phyloP scores from a whole-genome alignment of 2,113 vertebrate species.

The Antechinus flavipes region DNA sequence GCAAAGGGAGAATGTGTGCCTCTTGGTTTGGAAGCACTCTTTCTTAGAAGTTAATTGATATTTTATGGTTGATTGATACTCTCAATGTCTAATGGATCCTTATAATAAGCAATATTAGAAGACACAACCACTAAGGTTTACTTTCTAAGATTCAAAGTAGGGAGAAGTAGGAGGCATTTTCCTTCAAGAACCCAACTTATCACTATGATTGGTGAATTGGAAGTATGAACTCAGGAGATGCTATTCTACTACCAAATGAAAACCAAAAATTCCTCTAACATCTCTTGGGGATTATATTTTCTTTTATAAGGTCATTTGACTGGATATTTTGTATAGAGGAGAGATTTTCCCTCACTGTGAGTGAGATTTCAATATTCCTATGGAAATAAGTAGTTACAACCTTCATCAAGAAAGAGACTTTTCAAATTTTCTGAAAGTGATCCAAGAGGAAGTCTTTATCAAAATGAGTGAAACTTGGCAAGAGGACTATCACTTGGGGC shows the following conservation, averaged over 20 bases:
- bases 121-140: background rate
- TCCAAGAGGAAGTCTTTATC: background rate
- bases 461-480: conserved; percentile 20
- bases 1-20: background rate
- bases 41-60: background rate
- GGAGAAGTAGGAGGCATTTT: background rate
- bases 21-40: background rate
- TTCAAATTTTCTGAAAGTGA: background rate
- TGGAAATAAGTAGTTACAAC: background rate
- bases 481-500: background rate
- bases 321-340: background rate
- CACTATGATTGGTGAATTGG: background rate
- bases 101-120: background rate
- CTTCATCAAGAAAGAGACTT: background rate
- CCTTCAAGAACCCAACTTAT: background rate
- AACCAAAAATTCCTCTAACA: background rate
- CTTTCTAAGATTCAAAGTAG: background rate
- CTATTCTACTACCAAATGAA: background rate
- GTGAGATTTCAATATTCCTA: conserved; percentile 4
- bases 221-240: background rate
- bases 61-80: background rate
- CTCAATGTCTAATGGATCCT: background rate
- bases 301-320: background rate
- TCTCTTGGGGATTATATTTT: background rate
- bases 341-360: background rate